A percentile compares a stretch with the other conserved stretches of the same genome.
Conservation (phyloP, 2,797 vertebrate genomes). For the Nyctalus aviator region DNA sequence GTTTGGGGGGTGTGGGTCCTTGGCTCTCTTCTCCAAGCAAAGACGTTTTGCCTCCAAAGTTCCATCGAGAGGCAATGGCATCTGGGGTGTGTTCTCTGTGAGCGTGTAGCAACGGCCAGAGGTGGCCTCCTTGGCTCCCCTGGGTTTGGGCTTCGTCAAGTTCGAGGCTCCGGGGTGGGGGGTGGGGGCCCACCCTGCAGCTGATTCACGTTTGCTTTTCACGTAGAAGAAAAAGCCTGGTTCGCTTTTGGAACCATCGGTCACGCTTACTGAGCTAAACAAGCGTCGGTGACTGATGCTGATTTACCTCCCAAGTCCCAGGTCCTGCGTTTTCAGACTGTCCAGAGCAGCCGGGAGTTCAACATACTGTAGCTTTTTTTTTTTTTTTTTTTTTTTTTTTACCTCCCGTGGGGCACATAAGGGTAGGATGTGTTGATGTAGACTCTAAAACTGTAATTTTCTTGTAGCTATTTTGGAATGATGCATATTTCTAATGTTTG, state of each 20-base stretch:
- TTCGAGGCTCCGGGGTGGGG: not conserved
- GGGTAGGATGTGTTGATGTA: slow-evolving; percentile 83
- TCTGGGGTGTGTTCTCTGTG: not conserved
- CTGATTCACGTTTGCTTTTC: slow-evolving; percentile 26
- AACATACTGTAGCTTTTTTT: slow-evolving; percentile 69
- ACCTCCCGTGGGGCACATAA: slow-evolving; percentile 70
- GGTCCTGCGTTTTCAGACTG: slow-evolving; percentile 60
- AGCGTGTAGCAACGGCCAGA: not conserved
- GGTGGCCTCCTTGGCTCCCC: not conserved
- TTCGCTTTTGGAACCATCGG: slow-evolving; percentile 61
- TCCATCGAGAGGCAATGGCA: not conserved
- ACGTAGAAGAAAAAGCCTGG: slow-evolving; percentile 10
- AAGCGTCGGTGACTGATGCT: slow-evolving; percentile 45
- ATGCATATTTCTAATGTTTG: slow-evolving; percentile 86
- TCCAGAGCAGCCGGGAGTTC: slow-evolving; percentile 68
- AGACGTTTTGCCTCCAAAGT: not conserved
- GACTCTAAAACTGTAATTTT: slow-evolving; percentile 86
- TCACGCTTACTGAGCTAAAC: slow-evolving; percentile 37
- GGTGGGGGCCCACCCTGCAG: not conserved
- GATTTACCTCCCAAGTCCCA: slow-evolving; percentile 70
- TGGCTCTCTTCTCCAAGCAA: not conserved
- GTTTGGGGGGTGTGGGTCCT: not conserved
- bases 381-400: not conserved
- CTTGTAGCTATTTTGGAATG: slow-evolving; percentile 85
- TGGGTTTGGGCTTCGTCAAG: not conserved